phyloP scores from a whole-genome alignment of 2,113 vertebrate species.

The Sterna hirundo region DNA sequence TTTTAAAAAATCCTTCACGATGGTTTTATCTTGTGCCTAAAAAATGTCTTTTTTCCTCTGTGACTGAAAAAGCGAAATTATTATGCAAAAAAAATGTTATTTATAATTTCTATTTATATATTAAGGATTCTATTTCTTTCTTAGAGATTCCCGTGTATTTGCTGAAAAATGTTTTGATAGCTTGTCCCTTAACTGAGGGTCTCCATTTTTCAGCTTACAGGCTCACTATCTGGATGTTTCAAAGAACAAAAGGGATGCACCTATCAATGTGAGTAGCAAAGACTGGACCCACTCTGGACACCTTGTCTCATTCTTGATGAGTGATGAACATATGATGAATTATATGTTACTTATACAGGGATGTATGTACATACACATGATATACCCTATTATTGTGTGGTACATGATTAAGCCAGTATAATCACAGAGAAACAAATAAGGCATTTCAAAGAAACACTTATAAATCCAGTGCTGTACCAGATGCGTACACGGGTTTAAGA shows the following conservation, averaged over 20 bases:
- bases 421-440: not conserved
- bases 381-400: not conserved
- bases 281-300: not conserved
- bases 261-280: not conserved
- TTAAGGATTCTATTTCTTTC: not conserved
- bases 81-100: not conserved
- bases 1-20: not conserved
- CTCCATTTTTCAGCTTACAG: not conserved
- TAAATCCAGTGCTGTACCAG: not conserved
- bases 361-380: not conserved
- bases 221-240: not conserved
- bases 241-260: not conserved
- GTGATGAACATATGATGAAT: not conserved
- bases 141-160: not conserved
- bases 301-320: not conserved
- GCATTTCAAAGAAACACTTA: not conserved
- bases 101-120: not conserved
- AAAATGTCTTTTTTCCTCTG: not conserved
- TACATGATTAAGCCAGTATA: not conserved
- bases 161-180: not conserved
- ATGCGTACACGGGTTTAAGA: not conserved
- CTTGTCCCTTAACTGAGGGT: not conserved
- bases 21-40: not conserved
- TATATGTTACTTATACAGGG: not conserved
- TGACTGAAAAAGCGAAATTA: not conserved